Percentiles rank a stretch among this genome's conserved stretches.
Evolutionary conservation across 2,797 vertebrate species (phyloP).

Genomic region (Helarctos malayanus): DNA sequence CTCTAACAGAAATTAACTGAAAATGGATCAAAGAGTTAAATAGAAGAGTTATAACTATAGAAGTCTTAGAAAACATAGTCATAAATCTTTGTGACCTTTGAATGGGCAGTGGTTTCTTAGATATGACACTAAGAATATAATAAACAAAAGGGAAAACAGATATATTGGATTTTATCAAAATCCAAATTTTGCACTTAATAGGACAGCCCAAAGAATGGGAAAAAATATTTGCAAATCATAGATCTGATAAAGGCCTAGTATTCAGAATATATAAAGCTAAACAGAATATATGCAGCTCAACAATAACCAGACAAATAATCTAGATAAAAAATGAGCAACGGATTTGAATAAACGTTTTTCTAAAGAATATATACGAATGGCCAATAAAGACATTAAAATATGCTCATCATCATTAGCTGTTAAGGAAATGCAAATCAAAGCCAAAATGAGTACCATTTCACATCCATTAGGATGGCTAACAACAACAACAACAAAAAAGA

Average conservation of each 20-base stretch:
- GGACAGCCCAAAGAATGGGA: not conserved
- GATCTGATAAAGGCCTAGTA: not conserved
- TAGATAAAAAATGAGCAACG: not conserved
- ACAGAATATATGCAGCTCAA: not conserved
- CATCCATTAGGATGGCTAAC: not conserved
- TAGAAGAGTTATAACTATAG: not conserved
- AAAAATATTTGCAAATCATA: not conserved
- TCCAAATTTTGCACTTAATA: not conserved
- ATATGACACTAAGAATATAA: not conserved
- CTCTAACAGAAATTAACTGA: not conserved
- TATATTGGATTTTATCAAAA: slow-evolving; percentile 4
- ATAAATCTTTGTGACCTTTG: not conserved
- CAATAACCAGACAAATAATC: not conserved
- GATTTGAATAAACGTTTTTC: not conserved
- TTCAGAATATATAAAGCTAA: not conserved
- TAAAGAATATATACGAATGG: not conserved
- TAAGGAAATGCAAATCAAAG: not conserved
- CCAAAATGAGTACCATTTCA: not conserved
- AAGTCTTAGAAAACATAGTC: not conserved
- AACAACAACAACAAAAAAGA: not conserved
- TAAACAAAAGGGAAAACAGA: not conserved
- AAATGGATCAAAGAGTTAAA: not conserved
- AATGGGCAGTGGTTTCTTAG: not conserved
- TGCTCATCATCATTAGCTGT: not conserved
- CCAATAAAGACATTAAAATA: not conserved